These are phyloP conservation scores for Sebastes nivosus DNA, from an alignment of 2,797 vertebrate species.

Conservation along the genomic window DNA sequence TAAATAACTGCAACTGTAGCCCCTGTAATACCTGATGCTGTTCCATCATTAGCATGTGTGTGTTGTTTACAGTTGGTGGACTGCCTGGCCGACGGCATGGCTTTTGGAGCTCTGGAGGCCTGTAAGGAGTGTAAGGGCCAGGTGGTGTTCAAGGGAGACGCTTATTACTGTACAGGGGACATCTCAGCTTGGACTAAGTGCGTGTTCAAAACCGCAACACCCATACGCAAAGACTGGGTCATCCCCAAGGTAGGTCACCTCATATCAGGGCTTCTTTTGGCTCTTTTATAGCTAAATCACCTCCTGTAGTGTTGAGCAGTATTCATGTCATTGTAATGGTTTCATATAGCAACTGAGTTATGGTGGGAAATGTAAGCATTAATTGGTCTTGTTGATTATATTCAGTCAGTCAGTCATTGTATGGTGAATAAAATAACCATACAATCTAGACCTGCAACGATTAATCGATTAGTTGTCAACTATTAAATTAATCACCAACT, in stretches of 20 bases:
- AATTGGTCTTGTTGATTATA: not conserved
- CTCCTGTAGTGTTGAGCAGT: not conserved
- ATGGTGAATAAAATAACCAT: not conserved
- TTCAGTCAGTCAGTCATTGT: not conserved
- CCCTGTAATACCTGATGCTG: not conserved
- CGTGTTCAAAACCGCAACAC: conserved; percentile 89
- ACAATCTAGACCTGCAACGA: too few relatives aligned
- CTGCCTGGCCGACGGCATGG: conserved; percentile 92
- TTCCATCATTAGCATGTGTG: not conserved
- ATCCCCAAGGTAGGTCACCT: conserved; percentile 88
- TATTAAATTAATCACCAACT: too few relatives aligned
- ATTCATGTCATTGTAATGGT: not conserved
- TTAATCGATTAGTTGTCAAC: too few relatives aligned
- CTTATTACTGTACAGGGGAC: conserved; percentile 93
- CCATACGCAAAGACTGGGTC: conserved; percentile 90
- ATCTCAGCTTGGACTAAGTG: conserved; percentile 99
- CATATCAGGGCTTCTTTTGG: not conserved
- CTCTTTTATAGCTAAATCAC: not conserved
- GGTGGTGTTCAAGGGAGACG: conserved; percentile 92
- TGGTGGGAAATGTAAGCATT: not conserved
- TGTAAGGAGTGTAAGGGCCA: conserved; percentile 92
- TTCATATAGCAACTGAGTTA: not conserved
- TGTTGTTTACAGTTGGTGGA: conserved; percentile 87
- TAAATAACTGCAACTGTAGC: not conserved
- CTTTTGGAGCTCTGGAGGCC: conserved; percentile 90